A percentile compares a stretch with the other conserved stretches of the same genome.
Conservation (phyloP, 2,113 vertebrate species). For the Pristiophorus japonicus region DNA sequence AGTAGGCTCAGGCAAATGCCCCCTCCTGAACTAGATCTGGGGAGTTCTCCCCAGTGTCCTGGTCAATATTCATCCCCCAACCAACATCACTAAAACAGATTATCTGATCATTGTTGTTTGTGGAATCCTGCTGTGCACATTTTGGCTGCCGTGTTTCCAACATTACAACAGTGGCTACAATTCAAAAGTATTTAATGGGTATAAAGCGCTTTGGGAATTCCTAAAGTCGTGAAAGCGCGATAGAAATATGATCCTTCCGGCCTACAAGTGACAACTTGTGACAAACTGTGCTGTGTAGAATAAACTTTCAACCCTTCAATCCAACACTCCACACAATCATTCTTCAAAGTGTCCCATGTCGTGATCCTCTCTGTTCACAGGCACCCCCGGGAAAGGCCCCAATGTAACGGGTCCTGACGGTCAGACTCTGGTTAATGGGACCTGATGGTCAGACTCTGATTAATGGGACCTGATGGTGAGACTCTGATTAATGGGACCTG, state of each 20-base stretch:
- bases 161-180: neutral
- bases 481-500: neutral
- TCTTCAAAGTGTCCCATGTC: neutral
- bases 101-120: neutral
- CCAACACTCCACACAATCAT: neutral
- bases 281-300: neutral
- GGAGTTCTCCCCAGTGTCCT: neutral
- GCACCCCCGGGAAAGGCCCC: neutral
- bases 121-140: neutral
- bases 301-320: neutral
- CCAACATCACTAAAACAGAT: neutral
- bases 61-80: neutral
- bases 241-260: neutral
- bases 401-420: neutral
- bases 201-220: neutral
- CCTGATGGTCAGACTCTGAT: neutral
- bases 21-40: no score
- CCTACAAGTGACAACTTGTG: neutral
- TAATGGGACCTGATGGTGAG: neutral
- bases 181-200: neutral
- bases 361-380: neutral
- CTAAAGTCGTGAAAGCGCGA: neutral
- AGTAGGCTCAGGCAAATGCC: no score
- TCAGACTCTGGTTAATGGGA: neutral
- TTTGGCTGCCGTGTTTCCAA: neutral